Conservation (phyloP, 2,797 vertebrate genomes). For the Glyptemys insculpta region DNA sequence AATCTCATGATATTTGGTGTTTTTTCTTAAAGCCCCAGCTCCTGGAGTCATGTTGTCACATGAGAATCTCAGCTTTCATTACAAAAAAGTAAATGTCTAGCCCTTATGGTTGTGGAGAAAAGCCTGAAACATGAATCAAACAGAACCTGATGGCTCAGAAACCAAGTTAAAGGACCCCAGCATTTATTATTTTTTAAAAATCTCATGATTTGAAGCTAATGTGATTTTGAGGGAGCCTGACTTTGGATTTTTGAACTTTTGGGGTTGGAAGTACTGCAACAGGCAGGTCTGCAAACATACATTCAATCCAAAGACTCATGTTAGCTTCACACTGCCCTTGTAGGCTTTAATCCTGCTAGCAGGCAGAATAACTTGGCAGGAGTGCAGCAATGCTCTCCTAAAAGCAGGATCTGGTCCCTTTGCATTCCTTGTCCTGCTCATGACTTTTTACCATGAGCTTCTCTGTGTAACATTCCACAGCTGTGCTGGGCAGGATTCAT, state of each 20-base stretch:
- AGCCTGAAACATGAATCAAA: not conserved
- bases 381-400: not conserved
- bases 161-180: not conserved
- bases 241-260: not conserved
- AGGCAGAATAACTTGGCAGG: not conserved
- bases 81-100: not conserved
- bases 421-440: not conserved
- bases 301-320: not conserved
- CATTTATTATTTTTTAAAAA: not conserved
- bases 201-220: not conserved
- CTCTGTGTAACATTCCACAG: not conserved
- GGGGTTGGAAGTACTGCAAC: not conserved
- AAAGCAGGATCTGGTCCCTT: not conserved
- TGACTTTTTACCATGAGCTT: not conserved
- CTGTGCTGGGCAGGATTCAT: not conserved
- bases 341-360: fast-evolving
- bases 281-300: not conserved
- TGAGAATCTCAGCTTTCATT: not conserved
- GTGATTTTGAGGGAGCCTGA: not conserved
- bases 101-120: no score
- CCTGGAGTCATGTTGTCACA: not conserved
- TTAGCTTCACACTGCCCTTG: not conserved
- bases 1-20: not conserved
- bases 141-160: not conserved
- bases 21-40: not conserved